Evolutionary conservation across 2,888 invertebrate species (phyloP).

Genomic region (Drosophila melanosoma): DNA sequence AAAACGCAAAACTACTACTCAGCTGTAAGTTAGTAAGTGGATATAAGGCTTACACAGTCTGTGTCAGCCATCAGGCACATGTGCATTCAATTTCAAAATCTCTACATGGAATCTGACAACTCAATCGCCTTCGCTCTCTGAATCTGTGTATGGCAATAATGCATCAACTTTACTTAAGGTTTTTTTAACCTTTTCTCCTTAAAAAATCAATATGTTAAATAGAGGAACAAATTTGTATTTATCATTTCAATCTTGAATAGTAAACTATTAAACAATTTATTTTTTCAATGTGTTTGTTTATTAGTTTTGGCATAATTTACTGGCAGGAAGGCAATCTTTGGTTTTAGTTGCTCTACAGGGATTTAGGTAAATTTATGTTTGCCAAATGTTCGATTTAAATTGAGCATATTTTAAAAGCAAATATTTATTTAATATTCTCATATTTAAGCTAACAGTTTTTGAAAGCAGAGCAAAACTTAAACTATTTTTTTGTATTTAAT

Average conservation of each 20-base stretch:
- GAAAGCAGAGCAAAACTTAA: background rate
- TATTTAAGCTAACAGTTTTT: conserved; percentile 10
- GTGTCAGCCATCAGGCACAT: conserved; percentile 13
- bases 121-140: conserved; percentile 8
- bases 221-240: background rate
- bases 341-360: background rate
- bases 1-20: background rate
- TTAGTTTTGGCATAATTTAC: background rate
- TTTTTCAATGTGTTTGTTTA: background rate
- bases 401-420: background rate
- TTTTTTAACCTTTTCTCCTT: background rate
- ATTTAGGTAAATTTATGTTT: background rate
- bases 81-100: conserved; percentile 25
- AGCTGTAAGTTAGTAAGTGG: conserved; percentile 42
- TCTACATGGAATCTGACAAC: conserved; percentile 6
- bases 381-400: background rate
- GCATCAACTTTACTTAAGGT: conserved; percentile 1
- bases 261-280: background rate
- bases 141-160: conserved; percentile 10
- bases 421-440: background rate
- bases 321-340: background rate
- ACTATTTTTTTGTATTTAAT: conserved; percentile 12
- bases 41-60: conserved; percentile 37
- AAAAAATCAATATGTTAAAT: background rate
- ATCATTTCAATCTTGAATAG: background rate